A percentile compares a stretch with the other conserved stretches of the same genome.
Evolutionary conservation across 2,113 vertebrate genomes (phyloP).

Genomic region (sheep (Ovis aries)): ARS-UI_Ramb_v3.0 NC_056055.1:235553001-235553500

Average conservation of each 20-base stretch:
- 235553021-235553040: not conserved
- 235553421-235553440: too few species aligned
- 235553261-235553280: not conserved
- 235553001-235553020: not conserved
- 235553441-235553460: too few species aligned
- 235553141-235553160: not conserved
- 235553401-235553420: too few species aligned
- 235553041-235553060: not conserved
- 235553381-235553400: not conserved
- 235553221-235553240: not conserved
- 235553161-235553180: not conserved
- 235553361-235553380: conserved; percentile 29
- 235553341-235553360: not conserved
- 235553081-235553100: not conserved
- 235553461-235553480: too few species aligned
- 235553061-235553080: conserved; percentile 1
- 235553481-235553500: too few species aligned
- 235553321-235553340: not conserved
- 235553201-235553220: not conserved
- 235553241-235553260: not conserved
- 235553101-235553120: not conserved
- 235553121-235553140: conserved; percentile 8
- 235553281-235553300: not conserved
- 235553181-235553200: not conserved
- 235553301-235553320: conserved; percentile 11